Evolutionary conservation across 2,888 invertebrate species (phyloP).

Genomic region (Clistopyga incitator): DNA sequence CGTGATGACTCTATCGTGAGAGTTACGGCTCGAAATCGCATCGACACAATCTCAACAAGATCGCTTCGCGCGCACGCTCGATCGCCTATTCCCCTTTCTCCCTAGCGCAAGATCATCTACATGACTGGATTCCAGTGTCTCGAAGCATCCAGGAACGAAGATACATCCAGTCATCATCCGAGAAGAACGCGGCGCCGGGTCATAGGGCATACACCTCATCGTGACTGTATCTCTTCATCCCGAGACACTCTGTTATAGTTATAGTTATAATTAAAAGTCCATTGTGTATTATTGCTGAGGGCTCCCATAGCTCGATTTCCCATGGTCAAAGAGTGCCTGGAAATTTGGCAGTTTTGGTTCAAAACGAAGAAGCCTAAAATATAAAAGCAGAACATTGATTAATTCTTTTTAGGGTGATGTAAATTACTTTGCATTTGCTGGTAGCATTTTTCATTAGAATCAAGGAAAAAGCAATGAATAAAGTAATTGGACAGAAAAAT

Average conservation of each 20-base stretch:
- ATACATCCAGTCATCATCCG: slow-evolving; percentile 61
- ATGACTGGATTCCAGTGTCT: slow-evolving; percentile 63
- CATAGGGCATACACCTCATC: slow-evolving; percentile 40
- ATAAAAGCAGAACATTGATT: too few relatives aligned
- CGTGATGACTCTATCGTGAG: slow-evolving; percentile 79
- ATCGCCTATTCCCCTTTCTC: slow-evolving; percentile 13
- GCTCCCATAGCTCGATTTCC: too few relatives aligned
- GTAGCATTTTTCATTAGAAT: too few relatives aligned
- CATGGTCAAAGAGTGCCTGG: too few relatives aligned
- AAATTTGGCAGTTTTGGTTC: too few relatives aligned
- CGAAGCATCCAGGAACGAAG: slow-evolving; percentile 50
- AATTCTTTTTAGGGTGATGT: too few relatives aligned
- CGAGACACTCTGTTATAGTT: background rate
- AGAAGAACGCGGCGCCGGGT: slow-evolving; percentile 52
- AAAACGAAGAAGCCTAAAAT: too few relatives aligned
- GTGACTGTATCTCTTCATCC: background rate
- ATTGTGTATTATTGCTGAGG: too few relatives aligned
- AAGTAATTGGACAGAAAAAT: too few relatives aligned
- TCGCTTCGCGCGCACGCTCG: slow-evolving; percentile 41
- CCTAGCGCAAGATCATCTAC: slow-evolving; percentile 49
- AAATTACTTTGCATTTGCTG: too few relatives aligned
- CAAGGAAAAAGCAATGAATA: too few relatives aligned
- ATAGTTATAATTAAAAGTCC: background rate
- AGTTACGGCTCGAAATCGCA: slow-evolving; percentile 67
- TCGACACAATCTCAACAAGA: slow-evolving; percentile 65